Conservation (phyloP, 2,888 invertebrate genomes). For the Nymphalis polychloros region DNA sequence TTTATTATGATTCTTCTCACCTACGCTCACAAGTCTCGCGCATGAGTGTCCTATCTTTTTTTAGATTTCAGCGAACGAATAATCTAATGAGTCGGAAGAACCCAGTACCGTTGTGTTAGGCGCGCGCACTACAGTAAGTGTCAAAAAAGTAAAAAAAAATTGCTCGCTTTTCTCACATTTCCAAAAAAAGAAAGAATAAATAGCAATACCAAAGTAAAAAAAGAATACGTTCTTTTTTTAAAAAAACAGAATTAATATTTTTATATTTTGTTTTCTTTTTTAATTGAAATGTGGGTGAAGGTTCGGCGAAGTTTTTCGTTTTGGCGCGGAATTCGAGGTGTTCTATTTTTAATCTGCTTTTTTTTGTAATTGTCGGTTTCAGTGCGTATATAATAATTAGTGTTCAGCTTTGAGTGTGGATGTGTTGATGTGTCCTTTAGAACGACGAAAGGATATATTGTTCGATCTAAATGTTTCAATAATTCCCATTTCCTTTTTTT, state of each 20-base stretch:
- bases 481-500: no score
- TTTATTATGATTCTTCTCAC: constrained; percentile 34
- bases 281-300: constrained; percentile 44
- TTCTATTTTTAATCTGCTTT: constrained; percentile 36
- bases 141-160: constrained; percentile 40
- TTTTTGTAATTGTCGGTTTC: constrained; percentile 13
- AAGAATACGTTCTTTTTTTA: neutral
- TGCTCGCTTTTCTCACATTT: neutral
- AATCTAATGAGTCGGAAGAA: constrained; percentile 56
- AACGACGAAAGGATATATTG: no score
- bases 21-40: constrained; percentile 44
- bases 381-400: constrained; percentile 15
- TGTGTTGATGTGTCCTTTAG: neutral
- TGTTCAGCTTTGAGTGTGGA: constrained; percentile 13
- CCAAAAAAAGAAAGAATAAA: neutral
- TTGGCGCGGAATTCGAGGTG: constrained; percentile 33
- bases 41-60: constrained; percentile 73
- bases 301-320: constrained; percentile 36
- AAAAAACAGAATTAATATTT: neutral
- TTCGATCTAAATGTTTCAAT: no score
- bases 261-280: constrained; percentile 21
- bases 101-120: constrained; percentile 70
- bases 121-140: constrained; percentile 78
- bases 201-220: neutral
- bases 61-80: constrained; percentile 74